Percentiles rank a stretch among this genome's conserved stretches.
These are phyloP conservation scores for Chironomus riparius DNA, from an alignment of 2,888 invertebrate species.

Conservation along the genomic window DNA sequence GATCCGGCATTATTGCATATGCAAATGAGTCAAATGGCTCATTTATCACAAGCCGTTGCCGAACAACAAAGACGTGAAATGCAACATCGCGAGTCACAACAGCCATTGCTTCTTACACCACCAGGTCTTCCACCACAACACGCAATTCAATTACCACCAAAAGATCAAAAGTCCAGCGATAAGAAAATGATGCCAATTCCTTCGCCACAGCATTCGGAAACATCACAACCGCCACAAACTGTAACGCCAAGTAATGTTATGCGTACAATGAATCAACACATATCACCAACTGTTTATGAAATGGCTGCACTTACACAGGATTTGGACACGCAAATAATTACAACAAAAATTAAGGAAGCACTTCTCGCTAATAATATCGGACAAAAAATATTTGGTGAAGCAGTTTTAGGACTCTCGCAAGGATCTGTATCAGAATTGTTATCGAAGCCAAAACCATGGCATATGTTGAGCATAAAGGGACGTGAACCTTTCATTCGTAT, in stretches of 20 bases:
- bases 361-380: slow-evolving; percentile 94
- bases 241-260: slow-evolving; percentile 52
- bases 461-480: slow-evolving; percentile 96
- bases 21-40: slow-evolving; percentile 44
- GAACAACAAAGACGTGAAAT: slow-evolving; percentile 40
- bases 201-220: slow-evolving; percentile 45
- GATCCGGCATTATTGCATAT: slow-evolving; percentile 53
- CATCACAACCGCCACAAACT: slow-evolving; percentile 44
- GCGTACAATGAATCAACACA: slow-evolving; percentile 69
- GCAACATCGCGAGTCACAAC: slow-evolving; percentile 38
- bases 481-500: slow-evolving; percentile 92
- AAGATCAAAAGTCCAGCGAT: slow-evolving; percentile 50
- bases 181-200: slow-evolving; percentile 50
- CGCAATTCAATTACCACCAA: slow-evolving; percentile 57
- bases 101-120: slow-evolving; percentile 59
- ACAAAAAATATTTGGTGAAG: slow-evolving; percentile 97
- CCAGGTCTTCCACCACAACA: slow-evolving; percentile 70
- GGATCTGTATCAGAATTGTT: slow-evolving; percentile 95
- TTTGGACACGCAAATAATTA: slow-evolving; percentile 91
- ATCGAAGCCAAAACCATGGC: slow-evolving; percentile 98
- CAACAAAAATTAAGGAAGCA: slow-evolving; percentile 94
- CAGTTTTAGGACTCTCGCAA: slow-evolving; percentile 90
- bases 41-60: slow-evolving; percentile 33
- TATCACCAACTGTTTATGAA: slow-evolving; percentile 93
- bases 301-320: slow-evolving; percentile 95